phyloP scores from a whole-genome alignment of 2,888 invertebrate species.

The Caenorhabditis sp. region DNA sequence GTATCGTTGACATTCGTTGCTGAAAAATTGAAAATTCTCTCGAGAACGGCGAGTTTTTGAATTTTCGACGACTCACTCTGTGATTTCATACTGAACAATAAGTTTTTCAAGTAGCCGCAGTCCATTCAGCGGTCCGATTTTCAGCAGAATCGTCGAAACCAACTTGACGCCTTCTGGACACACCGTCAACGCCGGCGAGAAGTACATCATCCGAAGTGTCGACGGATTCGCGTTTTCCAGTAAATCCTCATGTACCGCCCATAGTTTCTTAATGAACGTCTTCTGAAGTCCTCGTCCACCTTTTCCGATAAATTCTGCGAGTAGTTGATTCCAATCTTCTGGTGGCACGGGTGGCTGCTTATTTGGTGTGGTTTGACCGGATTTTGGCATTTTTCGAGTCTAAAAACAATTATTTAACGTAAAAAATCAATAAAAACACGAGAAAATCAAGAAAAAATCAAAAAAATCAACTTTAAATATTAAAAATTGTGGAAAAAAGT shows the following conservation, averaged over 20 bases:
- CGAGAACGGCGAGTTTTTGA: not conserved
- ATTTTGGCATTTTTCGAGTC: slow-evolving; percentile 27
- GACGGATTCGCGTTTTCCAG: slow-evolving; percentile 28
- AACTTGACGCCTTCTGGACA: slow-evolving; percentile 58
- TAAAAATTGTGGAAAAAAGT: not conserved
- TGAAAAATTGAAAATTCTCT: slow-evolving; percentile 10
- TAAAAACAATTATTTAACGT: slow-evolving; percentile 8
- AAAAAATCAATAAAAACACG: not conserved
- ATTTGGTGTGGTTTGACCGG: slow-evolving; percentile 34
- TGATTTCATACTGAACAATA: slow-evolving; percentile 24
- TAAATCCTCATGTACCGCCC: slow-evolving; percentile 51
- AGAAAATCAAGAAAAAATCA: not conserved
- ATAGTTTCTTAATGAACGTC: slow-evolving; percentile 57
- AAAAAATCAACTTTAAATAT: not conserved
- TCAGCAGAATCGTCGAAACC: slow-evolving; percentile 24
- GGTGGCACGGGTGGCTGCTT: slow-evolving; percentile 26
- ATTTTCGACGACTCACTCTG: slow-evolving; percentile 20
- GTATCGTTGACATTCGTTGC: slow-evolving; percentile 44
- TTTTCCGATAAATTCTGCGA: slow-evolving; percentile 33
- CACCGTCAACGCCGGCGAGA: slow-evolving; percentile 23
- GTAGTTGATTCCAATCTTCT: slow-evolving; percentile 30
- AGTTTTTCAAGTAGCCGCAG: slow-evolving; percentile 40
- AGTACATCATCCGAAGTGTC: slow-evolving; percentile 40
- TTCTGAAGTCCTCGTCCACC: slow-evolving; percentile 35
- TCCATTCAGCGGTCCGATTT: slow-evolving; percentile 44